Evolutionary conservation across 2,113 vertebrate species (phyloP).

Genomic region (Gasterosteus aculeatus): DNA sequence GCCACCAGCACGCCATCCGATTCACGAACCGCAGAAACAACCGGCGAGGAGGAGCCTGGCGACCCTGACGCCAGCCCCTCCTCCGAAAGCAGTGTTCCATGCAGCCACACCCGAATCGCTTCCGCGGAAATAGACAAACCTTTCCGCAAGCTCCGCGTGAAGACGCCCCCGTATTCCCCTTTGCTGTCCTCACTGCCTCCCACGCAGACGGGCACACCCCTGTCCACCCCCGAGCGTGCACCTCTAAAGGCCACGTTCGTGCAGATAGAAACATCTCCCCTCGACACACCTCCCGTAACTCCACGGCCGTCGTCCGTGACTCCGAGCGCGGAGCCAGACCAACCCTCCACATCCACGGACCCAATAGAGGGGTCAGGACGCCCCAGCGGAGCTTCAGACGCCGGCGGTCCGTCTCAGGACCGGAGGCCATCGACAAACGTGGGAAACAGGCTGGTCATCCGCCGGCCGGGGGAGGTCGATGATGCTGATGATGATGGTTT

Average conservation of each 20-base stretch:
- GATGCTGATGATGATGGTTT: slow-evolving; percentile 36
- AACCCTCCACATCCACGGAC: slow-evolving; percentile 62
- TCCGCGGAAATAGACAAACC: slow-evolving; percentile 63
- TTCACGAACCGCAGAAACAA: slow-evolving; percentile 12
- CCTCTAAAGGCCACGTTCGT: slow-evolving; percentile 54
- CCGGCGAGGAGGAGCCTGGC: slow-evolving; percentile 10
- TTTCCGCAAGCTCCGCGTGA: slow-evolving; percentile 31
- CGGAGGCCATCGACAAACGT: slow-evolving; percentile 23
- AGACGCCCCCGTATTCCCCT: slow-evolving; percentile 51
- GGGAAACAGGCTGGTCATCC: slow-evolving; percentile 15
- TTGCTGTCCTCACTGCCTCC: slow-evolving; percentile 18
- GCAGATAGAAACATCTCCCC: slow-evolving; percentile 40
- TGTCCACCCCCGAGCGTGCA: slow-evolving; percentile 42
- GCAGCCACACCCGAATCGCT: slow-evolving; percentile 32
- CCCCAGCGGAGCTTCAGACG: background rate
- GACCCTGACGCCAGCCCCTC: slow-evolving; percentile 41
- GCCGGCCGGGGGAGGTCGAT: background rate
- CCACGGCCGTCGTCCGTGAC: background rate
- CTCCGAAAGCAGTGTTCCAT: slow-evolving; percentile 41
- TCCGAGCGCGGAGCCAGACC: slow-evolving; percentile 24
- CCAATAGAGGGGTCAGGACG: slow-evolving; percentile 27
- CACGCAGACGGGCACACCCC: slow-evolving; percentile 29
- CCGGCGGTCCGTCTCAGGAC: slow-evolving; percentile 6
- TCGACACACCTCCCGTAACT: slow-evolving; percentile 36
- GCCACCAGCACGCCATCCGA: slow-evolving; percentile 1